phyloP scores from a whole-genome alignment of 2,113 vertebrate genomes.

The Prionailurus bengalensis region DNA sequence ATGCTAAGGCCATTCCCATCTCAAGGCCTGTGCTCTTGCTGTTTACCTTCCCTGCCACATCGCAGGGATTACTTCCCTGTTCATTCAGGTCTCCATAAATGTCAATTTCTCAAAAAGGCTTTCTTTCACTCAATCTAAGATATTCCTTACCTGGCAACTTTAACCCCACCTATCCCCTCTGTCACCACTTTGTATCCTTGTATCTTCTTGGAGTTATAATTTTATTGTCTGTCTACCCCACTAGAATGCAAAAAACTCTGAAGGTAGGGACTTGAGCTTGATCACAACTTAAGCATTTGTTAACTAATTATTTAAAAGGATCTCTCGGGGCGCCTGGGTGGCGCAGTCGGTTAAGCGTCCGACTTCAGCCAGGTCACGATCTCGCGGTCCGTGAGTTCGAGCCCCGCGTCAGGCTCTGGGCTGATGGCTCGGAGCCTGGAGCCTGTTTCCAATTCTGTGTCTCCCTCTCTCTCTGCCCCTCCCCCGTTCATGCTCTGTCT shows the following conservation, averaged over 20 bases:
- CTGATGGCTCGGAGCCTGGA: too few species aligned
- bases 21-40: background rate
- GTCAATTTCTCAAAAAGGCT: background rate
- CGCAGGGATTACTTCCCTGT: background rate
- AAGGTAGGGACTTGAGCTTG: background rate
- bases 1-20: background rate
- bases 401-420: too few species aligned
- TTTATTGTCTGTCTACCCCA: background rate
- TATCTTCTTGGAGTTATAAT: background rate
- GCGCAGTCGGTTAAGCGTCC: too few species aligned
- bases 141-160: background rate
- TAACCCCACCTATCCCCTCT: background rate
- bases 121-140: background rate
- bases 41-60: background rate
- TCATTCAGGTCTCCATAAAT: background rate
- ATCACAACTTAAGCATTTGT: background rate
- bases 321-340: too few species aligned
- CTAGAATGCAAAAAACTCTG: background rate
- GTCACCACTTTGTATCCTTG: background rate
- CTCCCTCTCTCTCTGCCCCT: too few species aligned
- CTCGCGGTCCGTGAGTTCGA: too few species aligned
- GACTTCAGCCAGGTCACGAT: too few species aligned
- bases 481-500: too few species aligned
- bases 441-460: too few species aligned
- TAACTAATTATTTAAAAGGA: conserved; percentile 46